Evolutionary conservation across 1,140 invertebrate species (phyloP).

Genomic region (Lepidotrigona ventralis): DNA sequence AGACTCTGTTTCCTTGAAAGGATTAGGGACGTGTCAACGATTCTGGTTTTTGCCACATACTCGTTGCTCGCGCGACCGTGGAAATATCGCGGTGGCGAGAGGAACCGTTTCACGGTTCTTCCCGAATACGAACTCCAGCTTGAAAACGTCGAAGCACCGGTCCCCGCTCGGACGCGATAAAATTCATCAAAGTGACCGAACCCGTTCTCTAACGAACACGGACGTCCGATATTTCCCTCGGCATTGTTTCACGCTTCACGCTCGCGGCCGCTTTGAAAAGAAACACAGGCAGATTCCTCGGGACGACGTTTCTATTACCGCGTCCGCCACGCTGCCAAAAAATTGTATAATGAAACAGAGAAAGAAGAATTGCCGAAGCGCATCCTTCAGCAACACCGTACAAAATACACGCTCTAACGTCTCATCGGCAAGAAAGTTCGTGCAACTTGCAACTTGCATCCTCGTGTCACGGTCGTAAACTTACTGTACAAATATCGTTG

Average conservation of each 20-base stretch:
- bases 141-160: background rate
- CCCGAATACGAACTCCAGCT: background rate
- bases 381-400: background rate
- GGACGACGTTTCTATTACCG: background rate
- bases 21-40: constrained; percentile 33
- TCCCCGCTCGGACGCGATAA: background rate
- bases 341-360: background rate
- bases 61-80: background rate
- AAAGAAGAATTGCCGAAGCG: background rate
- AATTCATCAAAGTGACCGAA: background rate
- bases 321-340: background rate
- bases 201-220: constrained; percentile 10
- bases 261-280: background rate
- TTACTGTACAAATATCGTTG: constrained; percentile 7
- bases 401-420: no score
- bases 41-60: constrained; percentile 1
- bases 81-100: constrained; percentile 15
- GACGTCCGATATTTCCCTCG: constrained; percentile 1
- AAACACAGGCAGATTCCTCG: background rate
- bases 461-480: background rate
- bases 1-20: constrained; percentile 30
- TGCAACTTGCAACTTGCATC: background rate
- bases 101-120: constrained; percentile 28
- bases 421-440: no score
- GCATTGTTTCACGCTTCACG: background rate